Percentiles rank a stretch among this genome's conserved stretches.
phyloP scores from a whole-genome alignment of 30 jellyfish, hydroid and myxozoan genomes.

The Aurelia sp. region DNA sequence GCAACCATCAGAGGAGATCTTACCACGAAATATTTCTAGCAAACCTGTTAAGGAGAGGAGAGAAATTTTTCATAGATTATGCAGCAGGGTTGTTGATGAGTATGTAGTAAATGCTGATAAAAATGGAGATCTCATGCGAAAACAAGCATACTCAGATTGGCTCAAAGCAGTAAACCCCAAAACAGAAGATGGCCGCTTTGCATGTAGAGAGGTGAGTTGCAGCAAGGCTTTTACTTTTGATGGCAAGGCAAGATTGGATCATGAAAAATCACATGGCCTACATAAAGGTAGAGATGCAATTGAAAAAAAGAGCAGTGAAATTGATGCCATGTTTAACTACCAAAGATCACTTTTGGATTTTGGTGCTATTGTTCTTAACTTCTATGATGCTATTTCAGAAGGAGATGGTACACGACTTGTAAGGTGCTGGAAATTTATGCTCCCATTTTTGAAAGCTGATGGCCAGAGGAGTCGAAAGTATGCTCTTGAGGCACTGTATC shows the following conservation, averaged over 20 bases:
- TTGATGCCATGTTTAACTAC: neutral
- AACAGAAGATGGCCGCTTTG: slow-evolving; percentile 3
- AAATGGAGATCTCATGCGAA: neutral
- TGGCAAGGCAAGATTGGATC: slow-evolving; percentile 14
- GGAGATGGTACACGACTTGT: neutral
- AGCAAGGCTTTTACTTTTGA: slow-evolving; percentile 1
- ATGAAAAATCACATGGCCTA: slow-evolving; percentile 11
- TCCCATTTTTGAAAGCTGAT: slow-evolving; percentile 32
- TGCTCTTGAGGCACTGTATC: slow-evolving; percentile 35
- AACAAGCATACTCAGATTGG: neutral
- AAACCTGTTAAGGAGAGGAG: neutral
- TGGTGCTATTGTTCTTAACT: neutral
- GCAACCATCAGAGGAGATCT: neutral
- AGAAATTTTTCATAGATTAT: neutral
- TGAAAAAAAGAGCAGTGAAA: neutral
- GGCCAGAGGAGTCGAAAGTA: slow-evolving; percentile 33
- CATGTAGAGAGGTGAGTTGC: neutral
- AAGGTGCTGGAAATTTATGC: slow-evolving; percentile 40
- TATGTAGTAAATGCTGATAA: slow-evolving; percentile 3
- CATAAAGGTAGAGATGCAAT: neutral
- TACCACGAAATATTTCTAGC: neutral
- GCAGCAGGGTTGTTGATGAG: slow-evolving; percentile 20
- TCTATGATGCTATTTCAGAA: slow-evolving; percentile 35
- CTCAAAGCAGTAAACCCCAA: neutral
- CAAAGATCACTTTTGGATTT: slow-evolving; percentile 2